phyloP scores from a whole-genome alignment of 2,888 invertebrate species.

The Melanostoma scalare region DNA sequence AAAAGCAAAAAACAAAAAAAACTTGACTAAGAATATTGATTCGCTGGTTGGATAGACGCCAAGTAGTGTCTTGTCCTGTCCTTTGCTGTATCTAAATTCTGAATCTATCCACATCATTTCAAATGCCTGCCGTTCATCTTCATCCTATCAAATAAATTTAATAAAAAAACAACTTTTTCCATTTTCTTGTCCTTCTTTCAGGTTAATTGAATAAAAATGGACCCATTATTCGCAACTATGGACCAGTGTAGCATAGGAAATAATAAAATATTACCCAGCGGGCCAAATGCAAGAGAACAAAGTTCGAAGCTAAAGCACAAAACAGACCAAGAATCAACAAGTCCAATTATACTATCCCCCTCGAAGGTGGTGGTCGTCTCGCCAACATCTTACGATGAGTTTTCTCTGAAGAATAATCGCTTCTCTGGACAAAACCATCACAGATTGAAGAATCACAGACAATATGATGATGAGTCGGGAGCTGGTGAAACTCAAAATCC shows the following conservation, averaged over 20 bases:
- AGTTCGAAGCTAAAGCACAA: conserved; percentile 55
- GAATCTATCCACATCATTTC: too few species aligned
- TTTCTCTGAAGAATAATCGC: conserved; percentile 38
- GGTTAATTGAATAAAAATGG: conserved; percentile 62
- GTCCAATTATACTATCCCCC: conserved; percentile 43
- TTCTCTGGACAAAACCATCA: conserved; percentile 17
- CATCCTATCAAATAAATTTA: neutral
- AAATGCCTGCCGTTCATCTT: neutral
- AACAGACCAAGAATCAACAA: conserved; percentile 55
- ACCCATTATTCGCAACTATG: conserved; percentile 69
- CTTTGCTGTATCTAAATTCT: too few species aligned
- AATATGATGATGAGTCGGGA: conserved; percentile 12
- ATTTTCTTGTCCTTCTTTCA: conserved; percentile 29
- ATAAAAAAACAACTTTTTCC: neutral
- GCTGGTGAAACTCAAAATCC: conserved; percentile 21
- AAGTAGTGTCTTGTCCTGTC: too few species aligned
- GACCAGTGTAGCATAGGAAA: conserved; percentile 69
- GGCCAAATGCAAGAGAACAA: conserved; percentile 55
- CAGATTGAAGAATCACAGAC: conserved; percentile 33
- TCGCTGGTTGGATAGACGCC: too few species aligned
- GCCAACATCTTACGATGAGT: conserved; percentile 32
- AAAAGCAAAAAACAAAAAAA: too few species aligned
- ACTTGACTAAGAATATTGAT: too few species aligned
- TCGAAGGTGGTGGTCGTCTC: conserved; percentile 8
- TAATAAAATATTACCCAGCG: conserved; percentile 53